phyloP scores from a whole-genome alignment of 2,888 invertebrate genomes.

The Diarsia brunnea region DNA sequence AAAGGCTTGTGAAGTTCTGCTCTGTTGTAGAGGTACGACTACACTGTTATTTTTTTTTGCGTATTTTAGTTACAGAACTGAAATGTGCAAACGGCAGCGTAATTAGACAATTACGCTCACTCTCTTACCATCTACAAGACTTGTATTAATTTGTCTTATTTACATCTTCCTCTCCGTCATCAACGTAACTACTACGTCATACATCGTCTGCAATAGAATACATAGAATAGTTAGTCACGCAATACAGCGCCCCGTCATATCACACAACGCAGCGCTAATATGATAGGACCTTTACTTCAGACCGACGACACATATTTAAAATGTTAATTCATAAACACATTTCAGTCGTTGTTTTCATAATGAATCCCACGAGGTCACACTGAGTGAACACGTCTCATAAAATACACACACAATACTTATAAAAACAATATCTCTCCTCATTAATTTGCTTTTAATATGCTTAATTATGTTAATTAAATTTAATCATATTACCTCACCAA shows the following conservation, averaged over 20 bases:
- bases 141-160: not conserved
- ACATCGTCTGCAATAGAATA: not conserved
- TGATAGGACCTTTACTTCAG: slow-evolving; percentile 32
- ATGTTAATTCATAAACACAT: slow-evolving; percentile 50
- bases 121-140: too few species aligned
- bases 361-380: slow-evolving; percentile 32
- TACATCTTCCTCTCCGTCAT: not conserved
- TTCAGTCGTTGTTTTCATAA: slow-evolving; percentile 42
- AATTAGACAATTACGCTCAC: too few species aligned
- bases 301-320: slow-evolving; percentile 40
- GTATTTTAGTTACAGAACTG: too few species aligned
- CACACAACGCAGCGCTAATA: slow-evolving; percentile 19
- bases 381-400: slow-evolving; percentile 30
- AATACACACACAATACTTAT: slow-evolving; percentile 34
- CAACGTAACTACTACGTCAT: not conserved
- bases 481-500: slow-evolving; percentile 71
- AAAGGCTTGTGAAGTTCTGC: slow-evolving; percentile 20
- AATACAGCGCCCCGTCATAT: not conserved
- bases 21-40: slow-evolving; percentile 1
- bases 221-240: slow-evolving; percentile 32
- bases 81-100: too few species aligned
- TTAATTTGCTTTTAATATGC: slow-evolving; percentile 62
- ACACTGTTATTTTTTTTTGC: too few species aligned
- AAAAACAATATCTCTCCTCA: slow-evolving; percentile 60
- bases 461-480: slow-evolving; percentile 74